Base-by-base conservation (phyloP, 2,113 vertebrate species). In the Bungarus multicinctus region DNA sequence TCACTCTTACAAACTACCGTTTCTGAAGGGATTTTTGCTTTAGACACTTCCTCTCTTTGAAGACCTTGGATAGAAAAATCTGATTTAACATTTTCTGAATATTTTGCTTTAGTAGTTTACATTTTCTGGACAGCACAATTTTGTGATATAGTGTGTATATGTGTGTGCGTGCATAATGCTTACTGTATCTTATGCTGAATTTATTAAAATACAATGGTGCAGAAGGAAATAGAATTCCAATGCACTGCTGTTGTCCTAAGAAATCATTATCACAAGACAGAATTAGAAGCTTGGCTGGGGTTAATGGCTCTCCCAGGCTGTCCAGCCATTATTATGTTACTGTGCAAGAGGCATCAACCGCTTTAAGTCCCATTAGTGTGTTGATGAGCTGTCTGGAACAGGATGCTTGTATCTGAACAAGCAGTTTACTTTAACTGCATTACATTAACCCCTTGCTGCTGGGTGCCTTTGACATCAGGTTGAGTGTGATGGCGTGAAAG, bases 321-420 rank as follows among this genome's bases (percentile, higher is more conserved):
- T 97, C 95, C 96, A 96, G 96, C 95, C 94, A 97, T 98, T 97
- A 96, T 98, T 97, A 97, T 89, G 91, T 1, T 96, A 94, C 96
- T 96, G 96, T 96, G 97, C 95, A 97, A 97, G 96, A 97, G 96
- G 97, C 96, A 97, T 96, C 93, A 94, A 97, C 97, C 96, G 97
- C 96, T 97, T 98, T 97, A 96, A 97, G 97, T 97, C 96, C 97
- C 98, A 98, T 98, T 98, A 98, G 97, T 74, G 95, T 93, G 22
- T 95, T 97, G 97, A 98, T 97, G 97, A 97, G 96, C 96, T 98
- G 97, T 97, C 97, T 98, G 97, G 96, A 96, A 96, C 97, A 97
- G 96, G 95, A 97, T 96, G 96, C 95, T 96, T 86, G 0, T 90
- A 96, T 95, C 95, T 93, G 94, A 94, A 97, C 95, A 94, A 95